phyloP scores from a whole-genome alignment of 1,140 invertebrate species.

The Cydia strobilella region DNA sequence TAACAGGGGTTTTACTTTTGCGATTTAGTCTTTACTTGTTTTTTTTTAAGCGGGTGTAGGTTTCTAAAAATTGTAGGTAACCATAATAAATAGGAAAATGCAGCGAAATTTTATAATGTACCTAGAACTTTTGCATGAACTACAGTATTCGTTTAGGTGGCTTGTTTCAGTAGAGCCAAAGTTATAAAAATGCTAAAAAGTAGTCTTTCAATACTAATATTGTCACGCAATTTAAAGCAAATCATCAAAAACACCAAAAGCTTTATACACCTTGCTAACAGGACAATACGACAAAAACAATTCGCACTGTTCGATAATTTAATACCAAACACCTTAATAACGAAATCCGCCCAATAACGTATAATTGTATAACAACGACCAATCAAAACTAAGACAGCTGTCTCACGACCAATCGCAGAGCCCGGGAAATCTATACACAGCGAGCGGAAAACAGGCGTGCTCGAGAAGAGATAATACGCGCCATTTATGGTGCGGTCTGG shows the following conservation, averaged over 20 bases:
- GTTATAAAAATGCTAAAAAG: too few species aligned
- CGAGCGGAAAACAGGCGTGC: conserved; percentile 29
- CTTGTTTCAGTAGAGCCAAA: too few species aligned
- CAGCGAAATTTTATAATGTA: too few species aligned
- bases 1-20: background rate
- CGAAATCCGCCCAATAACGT: conserved; percentile 2
- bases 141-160: too few species aligned
- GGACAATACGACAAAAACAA: background rate
- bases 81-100: too few species aligned
- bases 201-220: too few species aligned
- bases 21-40: too few species aligned
- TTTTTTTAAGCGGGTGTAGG: too few species aligned
- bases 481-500: conserved; percentile 2
- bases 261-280: background rate
- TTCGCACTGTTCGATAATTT: conserved; percentile 21
- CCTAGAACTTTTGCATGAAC: too few species aligned
- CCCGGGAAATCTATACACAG: conserved; percentile 25
- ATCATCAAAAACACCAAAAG: background rate
- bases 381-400: conserved; percentile 30
- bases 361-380: conserved; percentile 22
- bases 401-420: conserved; percentile 23
- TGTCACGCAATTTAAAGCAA: background rate
- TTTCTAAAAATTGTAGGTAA: too few species aligned
- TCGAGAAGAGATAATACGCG: conserved; percentile 14
- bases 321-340: conserved; percentile 11